Base-by-base conservation (phyloP, 2,888 invertebrate genomes). In the Chironomus tentans region DNA sequence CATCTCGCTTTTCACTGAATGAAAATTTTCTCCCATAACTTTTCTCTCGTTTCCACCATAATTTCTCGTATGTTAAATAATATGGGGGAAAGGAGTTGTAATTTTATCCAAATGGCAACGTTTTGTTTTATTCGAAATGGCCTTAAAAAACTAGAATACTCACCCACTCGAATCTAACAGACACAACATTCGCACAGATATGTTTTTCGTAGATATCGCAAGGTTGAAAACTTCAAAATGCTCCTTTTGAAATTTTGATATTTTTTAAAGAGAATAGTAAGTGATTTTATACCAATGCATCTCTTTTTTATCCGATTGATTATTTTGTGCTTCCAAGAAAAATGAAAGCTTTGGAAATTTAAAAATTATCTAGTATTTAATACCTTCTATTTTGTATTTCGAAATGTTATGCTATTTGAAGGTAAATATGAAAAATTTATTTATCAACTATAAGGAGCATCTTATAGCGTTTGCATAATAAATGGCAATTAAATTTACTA, bases 141-240 rank as follows among this genome's bases (percentile, higher is more conserved):
- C 4, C 24, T 13, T 24, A n/a, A 24, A 50, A 21, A 65, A 22
- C 65, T 65, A 65, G 24, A 65, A 61, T 28, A 56, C 61, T 73
- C 73, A 73, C 56, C 13, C 73, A 73, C 46, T n/a, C 73, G 28
- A 28, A 5, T 56, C 77, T 71, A 74, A 68, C 78, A 77, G 72
- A 77, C 77, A 78, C 75, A 78, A 78, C 79, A 79, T 78, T 78
- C 78, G 77, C 78, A 79, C 82, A 81, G 82, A 84, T 84, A 84
- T 84, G 84, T 84, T 82, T 83, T 82, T 82, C 82, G 81, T 82
- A 82, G 84, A 83, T 84, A 83, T 83, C 81, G 83, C 83, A 83
- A 83, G 83, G 83, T 83, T 83, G 80, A 38, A 15, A 68, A 46
- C 6, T 65, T 74, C 48, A 47, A 13, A 38, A 3, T 46, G 38